phyloP scores from a whole-genome alignment of 2,797 vertebrate species.

The Thalassophryne amazonica region DNA sequence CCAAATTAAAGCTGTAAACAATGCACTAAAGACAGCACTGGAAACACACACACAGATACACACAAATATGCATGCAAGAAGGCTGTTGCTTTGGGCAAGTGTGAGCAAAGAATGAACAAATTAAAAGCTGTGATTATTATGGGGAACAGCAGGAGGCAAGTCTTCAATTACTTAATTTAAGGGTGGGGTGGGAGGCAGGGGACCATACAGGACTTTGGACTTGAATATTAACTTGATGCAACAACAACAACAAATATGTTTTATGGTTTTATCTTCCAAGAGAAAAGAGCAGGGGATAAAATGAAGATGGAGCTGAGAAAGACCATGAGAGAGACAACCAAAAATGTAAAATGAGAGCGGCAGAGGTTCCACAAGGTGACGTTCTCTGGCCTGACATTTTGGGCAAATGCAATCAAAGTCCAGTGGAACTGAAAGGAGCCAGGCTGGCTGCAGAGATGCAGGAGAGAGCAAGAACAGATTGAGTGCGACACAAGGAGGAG shows the following conservation, averaged over 20 bases:
- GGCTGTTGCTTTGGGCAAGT: conserved; percentile 15
- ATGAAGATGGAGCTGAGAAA: not conserved
- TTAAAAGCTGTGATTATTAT: conserved; percentile 41
- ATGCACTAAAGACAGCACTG: conserved; percentile 21
- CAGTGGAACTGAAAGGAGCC: conserved; percentile 51
- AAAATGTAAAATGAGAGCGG: conserved; percentile 5
- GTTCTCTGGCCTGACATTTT: conserved; percentile 51
- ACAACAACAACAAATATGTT: conserved; percentile 1
- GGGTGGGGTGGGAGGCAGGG: too few relatives aligned
- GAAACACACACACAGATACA: conserved; percentile 7
- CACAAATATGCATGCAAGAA: conserved; percentile 15
- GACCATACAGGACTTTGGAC: not conserved
- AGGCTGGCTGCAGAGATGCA: conserved; percentile 33
- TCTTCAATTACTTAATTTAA: conserved; percentile 5
- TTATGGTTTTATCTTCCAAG: not conserved
- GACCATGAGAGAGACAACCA: not conserved
- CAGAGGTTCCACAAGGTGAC: conserved; percentile 22
- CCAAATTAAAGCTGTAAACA: conserved; percentile 48
- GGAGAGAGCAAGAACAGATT: conserved; percentile 56
- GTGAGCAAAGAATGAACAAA: conserved; percentile 26
- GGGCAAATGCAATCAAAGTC: conserved; percentile 55
- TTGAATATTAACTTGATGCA: conserved; percentile 2
- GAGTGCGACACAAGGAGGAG: conserved; percentile 52
- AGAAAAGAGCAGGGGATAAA: conserved; percentile 5
- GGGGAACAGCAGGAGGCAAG: conserved; percentile 6